Evolutionary conservation across 2,888 invertebrate species (phyloP).

Genomic region (Cantharis flavilabris): DNA sequence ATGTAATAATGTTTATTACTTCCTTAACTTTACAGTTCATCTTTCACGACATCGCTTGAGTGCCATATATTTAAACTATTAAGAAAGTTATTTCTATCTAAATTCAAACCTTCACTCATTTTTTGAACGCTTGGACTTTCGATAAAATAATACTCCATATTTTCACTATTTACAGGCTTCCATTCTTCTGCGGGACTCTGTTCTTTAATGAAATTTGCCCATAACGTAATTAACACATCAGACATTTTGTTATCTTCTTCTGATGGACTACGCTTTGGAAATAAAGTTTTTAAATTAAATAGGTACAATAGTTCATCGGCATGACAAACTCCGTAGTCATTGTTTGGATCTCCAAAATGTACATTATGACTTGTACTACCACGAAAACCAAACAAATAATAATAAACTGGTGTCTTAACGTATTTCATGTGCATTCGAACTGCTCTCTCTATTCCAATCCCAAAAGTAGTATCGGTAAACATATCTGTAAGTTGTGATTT

Average conservation of each 20-base stretch:
- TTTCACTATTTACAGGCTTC: conserved; percentile 17
- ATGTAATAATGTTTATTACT: no score
- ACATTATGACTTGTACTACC: conserved; percentile 71
- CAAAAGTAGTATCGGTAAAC: conserved; percentile 74
- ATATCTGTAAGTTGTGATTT: conserved; percentile 45
- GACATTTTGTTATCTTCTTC: conserved; percentile 56
- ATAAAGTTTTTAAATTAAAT: conserved; percentile 69
- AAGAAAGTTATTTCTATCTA: conserved; percentile 19
- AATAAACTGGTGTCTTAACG: conserved; percentile 63
- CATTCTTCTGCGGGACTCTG: conserved; percentile 66
- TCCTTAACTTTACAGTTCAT: no score
- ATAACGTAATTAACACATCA: conserved; percentile 65
- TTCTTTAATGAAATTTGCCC: conserved; percentile 78
- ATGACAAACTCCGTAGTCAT: conserved; percentile 76
- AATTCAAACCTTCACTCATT: conserved; percentile 18
- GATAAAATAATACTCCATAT: conserved; percentile 22
- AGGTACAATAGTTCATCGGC: conserved; percentile 83
- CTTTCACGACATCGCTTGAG: no score
- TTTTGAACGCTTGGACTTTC: conserved; percentile 4
- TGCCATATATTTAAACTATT: neutral
- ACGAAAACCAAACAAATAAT: conserved; percentile 70
- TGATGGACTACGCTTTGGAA: conserved; percentile 57
- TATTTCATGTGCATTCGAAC: conserved; percentile 60
- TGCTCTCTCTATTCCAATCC: conserved; percentile 66
- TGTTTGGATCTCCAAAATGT: conserved; percentile 68